Base-by-base conservation (phyloP, 2,888 invertebrate species). In the Alentia gelatinosa region DNA sequence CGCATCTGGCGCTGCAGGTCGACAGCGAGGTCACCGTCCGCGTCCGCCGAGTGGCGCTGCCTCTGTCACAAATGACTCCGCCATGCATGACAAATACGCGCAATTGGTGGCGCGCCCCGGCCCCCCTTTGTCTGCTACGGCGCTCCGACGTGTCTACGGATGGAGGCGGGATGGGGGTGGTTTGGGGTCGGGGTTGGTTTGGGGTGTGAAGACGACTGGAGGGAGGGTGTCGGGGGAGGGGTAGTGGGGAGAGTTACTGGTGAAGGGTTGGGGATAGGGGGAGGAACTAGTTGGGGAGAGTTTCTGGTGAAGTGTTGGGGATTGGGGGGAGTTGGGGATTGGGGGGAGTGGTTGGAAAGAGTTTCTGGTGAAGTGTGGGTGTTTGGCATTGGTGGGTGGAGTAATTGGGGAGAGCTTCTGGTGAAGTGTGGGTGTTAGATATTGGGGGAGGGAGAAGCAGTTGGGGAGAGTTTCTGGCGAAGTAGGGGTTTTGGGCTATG, bases 1-100 rank as follows among this genome's bases (percentile, higher is more conserved):
- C 86, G 86, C 86, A 47, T 47, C 47, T 86, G 86, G 42, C 47
- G 42, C n/a, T 12, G 86, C 37, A 23, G 79, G 79, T 35, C 47
- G 86, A 7, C 50, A 19, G n/a, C 26, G 47, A 47, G 86, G 86
- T 42, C 86, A 86, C 47, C 26, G n/a, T 30, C 39, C 83, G 83
- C 37, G n/a, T 23, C 40, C 40, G 39, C 83, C 83, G 39, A 42
- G 26, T 47, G 47, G 7, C 12, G 50, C 86, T 33, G 86, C 50
- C 47, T 50, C n/a, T n/a, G 86, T 86, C 86, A 47, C 86, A 86
- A 86, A 86, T 86, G 86, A 42, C 47, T 86, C 86, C 30, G 47
- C 50, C 86, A 50, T 86, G 86, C 86, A 47, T 86, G 86, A 86
- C 86, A 86, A 86, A 86, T 86, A 47, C 86, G 42, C 47, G 37